Evolutionary conservation across 2,797 vertebrate species (phyloP).

Genomic region (Iguana delicatissima): DNA sequence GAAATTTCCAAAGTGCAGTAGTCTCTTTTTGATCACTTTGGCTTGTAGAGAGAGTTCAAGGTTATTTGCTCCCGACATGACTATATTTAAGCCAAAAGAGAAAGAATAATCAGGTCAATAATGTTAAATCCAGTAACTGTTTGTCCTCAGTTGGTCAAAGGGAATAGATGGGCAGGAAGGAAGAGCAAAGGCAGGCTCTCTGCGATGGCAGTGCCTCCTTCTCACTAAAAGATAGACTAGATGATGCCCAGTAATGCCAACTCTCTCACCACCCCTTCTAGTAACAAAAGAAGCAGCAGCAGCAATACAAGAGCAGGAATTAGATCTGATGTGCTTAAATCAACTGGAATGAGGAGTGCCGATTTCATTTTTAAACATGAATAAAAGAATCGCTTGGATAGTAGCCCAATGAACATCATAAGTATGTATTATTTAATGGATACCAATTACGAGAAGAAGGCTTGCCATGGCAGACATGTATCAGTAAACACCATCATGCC

Average conservation of each 20-base stretch:
- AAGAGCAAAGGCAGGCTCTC: background rate
- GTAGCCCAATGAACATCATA: background rate
- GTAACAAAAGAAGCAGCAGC: background rate
- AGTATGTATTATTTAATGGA: constrained; percentile 38
- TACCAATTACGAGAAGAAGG: constrained; percentile 3
- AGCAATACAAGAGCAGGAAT: background rate
- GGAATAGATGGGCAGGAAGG: background rate
- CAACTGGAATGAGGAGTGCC: constrained; percentile 16
- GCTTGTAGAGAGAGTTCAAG: too few species aligned
- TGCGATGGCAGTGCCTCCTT: background rate
- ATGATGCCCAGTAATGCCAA: background rate
- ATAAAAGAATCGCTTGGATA: constrained; percentile 50
- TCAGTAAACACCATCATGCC: constrained; percentile 32
- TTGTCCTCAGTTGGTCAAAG: background rate
- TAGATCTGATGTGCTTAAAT: background rate
- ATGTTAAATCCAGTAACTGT: background rate
- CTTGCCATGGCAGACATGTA: constrained; percentile 25
- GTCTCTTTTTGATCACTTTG: too few species aligned
- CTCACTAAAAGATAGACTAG: background rate
- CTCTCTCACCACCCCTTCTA: too few species aligned
- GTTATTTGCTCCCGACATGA: background rate
- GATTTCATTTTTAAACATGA: constrained; percentile 36
- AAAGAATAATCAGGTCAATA: background rate
- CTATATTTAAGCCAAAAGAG: background rate
- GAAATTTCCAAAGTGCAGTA: too few species aligned